Percentiles rank a stretch among this genome's conserved stretches.
Conservation (phyloP, 2,113 vertebrate species). For the Fregata magnificens region DNA sequence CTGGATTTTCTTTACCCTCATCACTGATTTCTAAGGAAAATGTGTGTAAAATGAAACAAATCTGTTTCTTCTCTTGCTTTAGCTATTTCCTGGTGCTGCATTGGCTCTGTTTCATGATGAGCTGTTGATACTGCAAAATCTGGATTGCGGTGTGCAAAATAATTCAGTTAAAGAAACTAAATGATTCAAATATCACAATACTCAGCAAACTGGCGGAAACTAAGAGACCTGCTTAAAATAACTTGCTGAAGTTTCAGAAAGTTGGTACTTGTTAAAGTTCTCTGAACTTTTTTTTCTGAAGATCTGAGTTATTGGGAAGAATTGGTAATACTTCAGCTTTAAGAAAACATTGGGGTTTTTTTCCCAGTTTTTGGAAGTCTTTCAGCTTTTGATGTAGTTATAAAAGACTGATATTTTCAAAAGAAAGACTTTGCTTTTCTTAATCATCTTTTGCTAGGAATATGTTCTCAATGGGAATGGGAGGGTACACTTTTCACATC, state of each 20-base stretch:
- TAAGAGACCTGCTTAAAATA: constrained; percentile 18
- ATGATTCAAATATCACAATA: constrained; percentile 42
- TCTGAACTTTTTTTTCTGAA: background rate
- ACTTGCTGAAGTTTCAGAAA: constrained; percentile 40
- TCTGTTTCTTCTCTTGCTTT: constrained; percentile 5
- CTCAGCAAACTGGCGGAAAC: constrained; percentile 30
- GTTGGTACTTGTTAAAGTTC: background rate
- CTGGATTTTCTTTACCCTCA: background rate
- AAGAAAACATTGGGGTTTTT: background rate
- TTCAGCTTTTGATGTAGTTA: background rate
- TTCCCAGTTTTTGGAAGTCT: background rate
- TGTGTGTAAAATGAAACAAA: background rate
- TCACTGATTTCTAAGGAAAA: constrained; percentile 7
- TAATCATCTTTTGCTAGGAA: background rate
- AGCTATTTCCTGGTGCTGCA: constrained; percentile 2
- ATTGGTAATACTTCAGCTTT: background rate
- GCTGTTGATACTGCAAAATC: constrained; percentile 37
- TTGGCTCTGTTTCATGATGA: constrained; percentile 27
- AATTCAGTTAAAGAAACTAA: constrained; percentile 10
- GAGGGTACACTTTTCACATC: background rate
- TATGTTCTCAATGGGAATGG: background rate
- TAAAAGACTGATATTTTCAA: background rate
- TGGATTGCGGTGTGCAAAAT: constrained; percentile 10
- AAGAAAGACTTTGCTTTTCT: background rate
- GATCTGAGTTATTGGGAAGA: background rate